Evolutionary conservation across 2,113 vertebrate species (phyloP).

Genomic region (Bucco capensis): DNA sequence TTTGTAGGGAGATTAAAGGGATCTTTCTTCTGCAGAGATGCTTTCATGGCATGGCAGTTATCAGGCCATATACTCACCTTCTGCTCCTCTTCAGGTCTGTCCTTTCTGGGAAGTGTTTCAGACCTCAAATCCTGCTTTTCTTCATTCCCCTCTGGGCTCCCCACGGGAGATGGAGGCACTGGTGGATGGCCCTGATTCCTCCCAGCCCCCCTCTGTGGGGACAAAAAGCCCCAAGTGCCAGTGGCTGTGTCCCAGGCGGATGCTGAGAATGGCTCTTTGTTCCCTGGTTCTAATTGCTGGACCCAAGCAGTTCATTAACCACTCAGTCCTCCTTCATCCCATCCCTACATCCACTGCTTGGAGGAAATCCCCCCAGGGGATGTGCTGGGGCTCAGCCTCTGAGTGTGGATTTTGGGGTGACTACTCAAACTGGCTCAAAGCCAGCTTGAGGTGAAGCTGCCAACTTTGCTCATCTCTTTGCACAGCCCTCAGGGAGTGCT

Average conservation of each 20-base stretch:
- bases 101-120: background rate
- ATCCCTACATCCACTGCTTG: background rate
- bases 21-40: background rate
- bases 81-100: background rate
- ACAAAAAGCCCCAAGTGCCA: background rate
- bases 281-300: background rate
- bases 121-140: background rate
- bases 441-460: background rate
- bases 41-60: background rate
- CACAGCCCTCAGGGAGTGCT: background rate
- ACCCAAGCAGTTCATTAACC: background rate
- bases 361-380: background rate
- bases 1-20: background rate
- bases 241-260: background rate
- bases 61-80: background rate
- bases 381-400: background rate
- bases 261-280: conserved; percentile 40
- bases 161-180: rapidly evolving
- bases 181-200: background rate
- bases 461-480: rapidly evolving
- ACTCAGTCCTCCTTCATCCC: background rate
- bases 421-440: background rate
- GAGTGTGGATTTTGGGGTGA: background rate
- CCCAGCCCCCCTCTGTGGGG: rapidly evolving
- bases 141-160: background rate